These are phyloP conservation scores for Morone chrysops DNA, from an alignment of 2,113 vertebrate genomes.

Conservation along the genomic window DNA sequence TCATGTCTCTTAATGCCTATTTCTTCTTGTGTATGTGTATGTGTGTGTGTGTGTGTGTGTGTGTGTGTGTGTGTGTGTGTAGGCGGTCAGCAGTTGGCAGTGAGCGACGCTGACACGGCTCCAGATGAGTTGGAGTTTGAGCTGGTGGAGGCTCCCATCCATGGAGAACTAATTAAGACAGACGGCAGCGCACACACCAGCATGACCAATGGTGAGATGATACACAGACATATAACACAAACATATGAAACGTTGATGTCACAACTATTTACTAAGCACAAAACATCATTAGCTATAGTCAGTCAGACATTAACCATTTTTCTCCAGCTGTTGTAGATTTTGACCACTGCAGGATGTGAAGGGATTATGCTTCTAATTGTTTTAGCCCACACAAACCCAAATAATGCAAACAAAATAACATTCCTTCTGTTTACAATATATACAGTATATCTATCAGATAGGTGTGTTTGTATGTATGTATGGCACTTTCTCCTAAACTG, in stretches of 20 bases:
- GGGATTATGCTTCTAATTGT: background rate
- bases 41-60: slow-evolving; percentile 25
- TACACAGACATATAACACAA: background rate
- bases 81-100: slow-evolving; percentile 88
- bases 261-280: background rate
- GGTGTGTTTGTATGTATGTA: background rate
- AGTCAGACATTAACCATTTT: background rate
- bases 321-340: background rate
- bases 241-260: background rate
- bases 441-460: background rate
- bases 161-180: slow-evolving; percentile 87
- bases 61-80: slow-evolving; percentile 28
- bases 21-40: background rate
- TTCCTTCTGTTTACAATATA: too few species aligned
- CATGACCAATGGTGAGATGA: slow-evolving; percentile 86
- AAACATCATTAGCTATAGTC: background rate
- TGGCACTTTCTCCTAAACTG: background rate
- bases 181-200: slow-evolving; percentile 69
- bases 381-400: too few species aligned
- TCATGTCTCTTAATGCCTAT: background rate
- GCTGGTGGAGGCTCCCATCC: slow-evolving; percentile 88
- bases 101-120: slow-evolving; percentile 85
- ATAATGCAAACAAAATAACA: too few species aligned
- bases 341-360: background rate
- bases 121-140: slow-evolving; percentile 93